A percentile compares a stretch with the other conserved stretches of the same genome.
Conservation (phyloP, 2,797 vertebrate species). For the Spinus olivaceus region DNA sequence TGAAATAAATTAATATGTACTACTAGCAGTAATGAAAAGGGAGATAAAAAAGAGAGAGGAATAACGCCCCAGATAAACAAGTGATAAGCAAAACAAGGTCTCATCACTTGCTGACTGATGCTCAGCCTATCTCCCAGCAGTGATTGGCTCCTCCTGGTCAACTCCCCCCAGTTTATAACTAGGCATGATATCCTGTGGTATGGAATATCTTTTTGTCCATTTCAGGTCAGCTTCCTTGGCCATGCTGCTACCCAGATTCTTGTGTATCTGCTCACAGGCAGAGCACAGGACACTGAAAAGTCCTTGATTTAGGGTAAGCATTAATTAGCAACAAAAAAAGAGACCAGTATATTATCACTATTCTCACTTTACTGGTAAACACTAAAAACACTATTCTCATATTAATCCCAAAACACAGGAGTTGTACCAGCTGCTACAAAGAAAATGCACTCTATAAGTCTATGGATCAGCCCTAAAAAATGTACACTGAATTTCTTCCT, state of each 20-base stretch:
- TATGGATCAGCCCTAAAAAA: neutral
- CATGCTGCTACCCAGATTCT: neutral
- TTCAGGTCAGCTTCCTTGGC: neutral
- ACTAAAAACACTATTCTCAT: neutral
- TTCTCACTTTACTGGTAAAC: neutral
- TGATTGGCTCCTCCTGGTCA: neutral
- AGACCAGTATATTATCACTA: neutral
- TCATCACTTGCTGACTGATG: neutral
- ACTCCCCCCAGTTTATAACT: neutral
- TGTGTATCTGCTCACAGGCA: neutral
- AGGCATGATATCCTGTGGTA: neutral
- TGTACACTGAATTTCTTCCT: neutral
- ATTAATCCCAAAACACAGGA: neutral
- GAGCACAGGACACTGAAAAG: neutral
- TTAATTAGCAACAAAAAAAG: neutral
- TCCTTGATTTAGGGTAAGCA: neutral
- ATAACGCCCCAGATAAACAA: neutral
- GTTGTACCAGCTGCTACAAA: neutral
- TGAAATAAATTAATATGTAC: neutral
- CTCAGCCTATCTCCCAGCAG: neutral
- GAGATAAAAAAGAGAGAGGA: neutral
- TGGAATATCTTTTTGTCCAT: too few species aligned
- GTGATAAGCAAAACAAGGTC: neutral
- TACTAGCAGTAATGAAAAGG: neutral
- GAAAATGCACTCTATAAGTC: neutral